Evolutionary conservation across 2,797 vertebrate species (phyloP).

Genomic region (Xiphophorus birchmanni): DNA sequence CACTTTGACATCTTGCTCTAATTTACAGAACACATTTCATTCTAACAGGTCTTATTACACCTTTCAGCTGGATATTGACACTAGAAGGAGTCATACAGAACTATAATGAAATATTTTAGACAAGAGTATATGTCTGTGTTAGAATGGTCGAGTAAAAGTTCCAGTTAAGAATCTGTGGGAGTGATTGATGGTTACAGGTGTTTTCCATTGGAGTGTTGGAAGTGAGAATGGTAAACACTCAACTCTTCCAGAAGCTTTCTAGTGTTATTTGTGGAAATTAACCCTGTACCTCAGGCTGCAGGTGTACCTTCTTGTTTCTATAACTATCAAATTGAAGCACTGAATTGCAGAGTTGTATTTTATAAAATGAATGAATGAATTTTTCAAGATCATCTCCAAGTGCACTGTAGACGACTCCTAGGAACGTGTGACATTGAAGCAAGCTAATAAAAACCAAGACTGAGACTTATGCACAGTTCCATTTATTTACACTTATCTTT

Average conservation of each 20-base stretch:
- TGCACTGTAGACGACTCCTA: not conserved
- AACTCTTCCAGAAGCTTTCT: not conserved
- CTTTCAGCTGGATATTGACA: not conserved
- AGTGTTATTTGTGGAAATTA: not conserved
- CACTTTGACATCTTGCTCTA: not conserved
- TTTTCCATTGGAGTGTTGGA: not conserved
- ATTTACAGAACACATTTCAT: not conserved
- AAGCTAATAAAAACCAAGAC: not conserved
- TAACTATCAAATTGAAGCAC: not conserved
- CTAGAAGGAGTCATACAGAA: not conserved
- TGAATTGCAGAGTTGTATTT: not conserved
- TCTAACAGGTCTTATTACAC: not conserved
- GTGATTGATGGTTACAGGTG: not conserved
- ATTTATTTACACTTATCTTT: not conserved
- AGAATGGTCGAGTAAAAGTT: not conserved
- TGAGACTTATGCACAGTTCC: not conserved
- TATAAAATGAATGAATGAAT: not conserved
- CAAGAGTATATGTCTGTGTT: not conserved
- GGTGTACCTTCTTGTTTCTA: not conserved
- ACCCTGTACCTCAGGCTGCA: not conserved
- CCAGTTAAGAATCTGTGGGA: not conserved
- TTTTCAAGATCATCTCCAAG: not conserved
- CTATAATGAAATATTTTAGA: not conserved
- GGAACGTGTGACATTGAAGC: not conserved
- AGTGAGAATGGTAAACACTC: not conserved